Base-by-base conservation (phyloP, 2,113 vertebrate genomes). In the Tetraodon nigroviridis region DNA sequence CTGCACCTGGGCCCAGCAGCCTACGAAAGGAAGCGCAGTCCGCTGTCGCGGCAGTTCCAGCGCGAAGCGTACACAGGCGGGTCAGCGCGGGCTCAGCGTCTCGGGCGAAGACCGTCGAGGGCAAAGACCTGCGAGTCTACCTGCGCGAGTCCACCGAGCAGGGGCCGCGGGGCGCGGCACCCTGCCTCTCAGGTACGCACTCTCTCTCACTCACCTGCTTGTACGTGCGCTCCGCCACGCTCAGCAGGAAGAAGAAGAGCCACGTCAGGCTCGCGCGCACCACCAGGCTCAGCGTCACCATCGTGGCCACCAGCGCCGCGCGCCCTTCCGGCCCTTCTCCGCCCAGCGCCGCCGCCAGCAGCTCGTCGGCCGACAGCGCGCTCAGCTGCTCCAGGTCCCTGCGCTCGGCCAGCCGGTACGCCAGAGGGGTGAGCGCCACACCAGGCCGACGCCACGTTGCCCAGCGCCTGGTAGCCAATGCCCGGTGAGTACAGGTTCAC, bases 161-260 rank as follows among this genome's bases (percentile, higher is more conserved):
- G 3, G 3, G 22, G 22, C 22, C 5, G 22, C 22, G 3, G 22
- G 22, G 22, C 22, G n/a, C n/a, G n/a, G n/a, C n/a, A n/a, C n/a
- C n/a, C n/a, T n/a, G n/a, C n/a, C n/a, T n/a, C n/a, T n/a, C n/a
- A n/a, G n/a, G n/a, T n/a, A n/a, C n/a, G n/a, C n/a, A n/a, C n/a
- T n/a, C n/a, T n/a, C n/a, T n/a, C n/a, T n/a, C n/a, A n/a, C 86
- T 1, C 78, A 99, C 97, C 93, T 99, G 97, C 82, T 96, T 99
- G 70, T 99, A 98, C 1, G 96, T 99, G 80, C 96, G 92, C 85
- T 99, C 96, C 48, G 97, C 97, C 37, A 99, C 97, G 61, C 95
- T 98, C 7, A 99, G 92, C 77, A 98, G 91, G 86, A 99, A 99
- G 90, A 99, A 99, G 92, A 99, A 98, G 84, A 99, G 95, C 95